Evolutionary conservation across 2,113 vertebrate genomes (phyloP).

Genomic region (Alexandromys fortis): DNA sequence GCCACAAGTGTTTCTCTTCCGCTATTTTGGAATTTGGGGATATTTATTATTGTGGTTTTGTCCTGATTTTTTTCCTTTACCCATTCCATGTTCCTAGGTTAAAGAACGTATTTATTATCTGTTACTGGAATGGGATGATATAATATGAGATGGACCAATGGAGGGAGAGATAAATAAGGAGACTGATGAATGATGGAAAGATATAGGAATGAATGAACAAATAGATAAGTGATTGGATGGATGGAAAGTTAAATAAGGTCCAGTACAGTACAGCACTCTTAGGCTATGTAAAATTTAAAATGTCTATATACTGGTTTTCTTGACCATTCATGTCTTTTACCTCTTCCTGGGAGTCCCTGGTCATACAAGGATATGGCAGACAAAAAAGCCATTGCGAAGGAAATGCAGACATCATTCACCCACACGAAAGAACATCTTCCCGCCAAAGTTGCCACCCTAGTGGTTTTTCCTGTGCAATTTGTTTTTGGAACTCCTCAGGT

Average conservation of each 20-base stretch:
- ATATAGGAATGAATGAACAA: not conserved
- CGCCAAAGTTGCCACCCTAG: not conserved
- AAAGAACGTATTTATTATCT: not conserved
- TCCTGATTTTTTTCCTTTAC: not conserved
- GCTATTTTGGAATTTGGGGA: not conserved
- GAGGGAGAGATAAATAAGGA: too few relatives aligned
- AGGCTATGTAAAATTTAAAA: not conserved
- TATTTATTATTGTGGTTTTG: not conserved
- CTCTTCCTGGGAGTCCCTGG: not conserved
- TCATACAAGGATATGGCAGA: not conserved
- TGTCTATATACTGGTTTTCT: not conserved
- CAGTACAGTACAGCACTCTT: not conserved
- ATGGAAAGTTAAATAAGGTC: not conserved
- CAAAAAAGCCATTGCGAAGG: not conserved
- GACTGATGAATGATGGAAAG: not conserved
- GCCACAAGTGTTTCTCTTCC: not conserved
- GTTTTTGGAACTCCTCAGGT: slow-evolving; percentile 1
- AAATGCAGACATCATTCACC: not conserved
- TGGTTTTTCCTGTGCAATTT: not conserved
- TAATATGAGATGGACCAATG: not conserved
- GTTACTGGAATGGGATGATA: not conserved
- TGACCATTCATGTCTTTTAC: not conserved
- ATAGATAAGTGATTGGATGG: too few relatives aligned
- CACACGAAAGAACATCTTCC: not conserved
- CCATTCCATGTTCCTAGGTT: not conserved